Evolutionary conservation across 2,797 vertebrate species (phyloP).

Genomic region (Hemibagrus guttatus): DNA sequence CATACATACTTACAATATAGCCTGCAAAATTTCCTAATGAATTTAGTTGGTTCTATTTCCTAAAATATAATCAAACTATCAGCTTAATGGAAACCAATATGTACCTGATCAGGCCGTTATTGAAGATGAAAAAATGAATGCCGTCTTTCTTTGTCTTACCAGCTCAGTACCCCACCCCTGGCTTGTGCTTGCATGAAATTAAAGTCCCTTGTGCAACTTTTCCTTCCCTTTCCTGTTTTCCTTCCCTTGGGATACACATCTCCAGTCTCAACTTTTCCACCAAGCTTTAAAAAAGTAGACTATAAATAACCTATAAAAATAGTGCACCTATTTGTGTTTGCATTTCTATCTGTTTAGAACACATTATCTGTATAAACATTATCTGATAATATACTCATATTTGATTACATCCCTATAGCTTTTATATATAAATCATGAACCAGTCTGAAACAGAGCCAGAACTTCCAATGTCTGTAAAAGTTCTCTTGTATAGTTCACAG

Average conservation of each 20-base stretch:
- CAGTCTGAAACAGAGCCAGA: neutral
- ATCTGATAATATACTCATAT: neutral
- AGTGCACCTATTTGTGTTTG: neutral
- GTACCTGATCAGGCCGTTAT: neutral
- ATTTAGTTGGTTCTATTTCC: neutral
- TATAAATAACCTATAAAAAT: neutral
- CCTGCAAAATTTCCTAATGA: neutral
- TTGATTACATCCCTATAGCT: neutral
- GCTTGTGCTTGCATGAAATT: neutral
- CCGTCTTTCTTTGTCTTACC: neutral
- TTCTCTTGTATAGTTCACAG: conserved; percentile 11
- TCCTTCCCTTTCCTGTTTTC: neutral
- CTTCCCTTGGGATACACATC: neutral
- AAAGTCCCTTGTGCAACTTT: neutral
- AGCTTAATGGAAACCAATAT: neutral
- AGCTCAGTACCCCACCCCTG: neutral
- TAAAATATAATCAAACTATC: neutral
- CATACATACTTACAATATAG: neutral
- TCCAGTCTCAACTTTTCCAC: neutral
- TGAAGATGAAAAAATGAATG: neutral
- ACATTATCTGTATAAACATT: neutral
- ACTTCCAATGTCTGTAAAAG: neutral
- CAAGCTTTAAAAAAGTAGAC: neutral
- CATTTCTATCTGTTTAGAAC: neutral
- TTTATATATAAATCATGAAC: neutral